Conservation (phyloP, 2,797 vertebrate species). For the Falco novaeseelandiae region DNA sequence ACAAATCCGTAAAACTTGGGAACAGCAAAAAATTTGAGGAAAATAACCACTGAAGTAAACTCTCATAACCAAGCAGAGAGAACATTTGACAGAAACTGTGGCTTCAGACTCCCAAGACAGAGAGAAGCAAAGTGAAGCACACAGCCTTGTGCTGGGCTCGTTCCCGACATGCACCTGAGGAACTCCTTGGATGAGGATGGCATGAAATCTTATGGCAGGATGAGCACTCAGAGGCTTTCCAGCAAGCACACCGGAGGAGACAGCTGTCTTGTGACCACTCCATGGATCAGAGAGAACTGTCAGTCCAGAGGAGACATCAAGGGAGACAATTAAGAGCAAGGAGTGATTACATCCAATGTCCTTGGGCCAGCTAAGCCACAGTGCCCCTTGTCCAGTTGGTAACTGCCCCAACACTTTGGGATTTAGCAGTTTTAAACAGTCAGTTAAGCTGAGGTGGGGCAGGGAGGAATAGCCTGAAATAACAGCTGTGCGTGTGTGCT, state of each 20-base stretch:
- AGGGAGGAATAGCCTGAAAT: background rate
- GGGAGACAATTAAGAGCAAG: background rate
- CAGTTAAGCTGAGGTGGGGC: background rate
- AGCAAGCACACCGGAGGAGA: background rate
- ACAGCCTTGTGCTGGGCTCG: background rate
- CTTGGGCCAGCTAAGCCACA: background rate
- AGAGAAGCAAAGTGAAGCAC: background rate
- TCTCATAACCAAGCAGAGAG: background rate
- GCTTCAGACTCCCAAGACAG: background rate
- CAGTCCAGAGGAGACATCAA: background rate
- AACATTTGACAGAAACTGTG: background rate
- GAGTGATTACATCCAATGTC: background rate
- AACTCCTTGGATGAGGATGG: background rate
- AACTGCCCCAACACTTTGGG: background rate
- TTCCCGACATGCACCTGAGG: rapidly evolving
- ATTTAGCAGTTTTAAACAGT: background rate
- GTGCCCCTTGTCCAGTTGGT: background rate
- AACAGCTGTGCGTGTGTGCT: background rate
- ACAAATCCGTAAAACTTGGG: background rate
- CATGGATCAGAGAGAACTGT: background rate
- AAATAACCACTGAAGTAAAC: background rate
- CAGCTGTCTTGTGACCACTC: background rate
- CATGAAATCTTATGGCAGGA: background rate
- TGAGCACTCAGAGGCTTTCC: background rate
- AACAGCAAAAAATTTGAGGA: background rate